These are phyloP conservation scores for Drosophila jambulina DNA, from an alignment of 1,140 invertebrate genomes.

Conservation along the genomic window DNA sequence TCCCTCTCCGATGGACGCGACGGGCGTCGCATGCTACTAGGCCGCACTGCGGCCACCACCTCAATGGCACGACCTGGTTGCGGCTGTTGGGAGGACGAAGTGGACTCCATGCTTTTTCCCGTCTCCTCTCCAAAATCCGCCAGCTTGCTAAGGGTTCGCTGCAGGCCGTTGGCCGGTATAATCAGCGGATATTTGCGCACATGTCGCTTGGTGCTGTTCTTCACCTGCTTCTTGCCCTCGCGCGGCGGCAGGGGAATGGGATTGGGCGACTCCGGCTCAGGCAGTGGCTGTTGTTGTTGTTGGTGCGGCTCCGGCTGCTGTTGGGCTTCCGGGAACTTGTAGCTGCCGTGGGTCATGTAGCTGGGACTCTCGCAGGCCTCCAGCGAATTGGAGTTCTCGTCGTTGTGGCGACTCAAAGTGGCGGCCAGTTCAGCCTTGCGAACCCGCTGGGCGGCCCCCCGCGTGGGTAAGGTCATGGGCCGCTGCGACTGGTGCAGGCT, in stretches of 20 bases:
- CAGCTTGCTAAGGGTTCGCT: conserved; percentile 88
- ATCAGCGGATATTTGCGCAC: conserved; percentile 95
- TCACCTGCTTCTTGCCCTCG: conserved; percentile 90
- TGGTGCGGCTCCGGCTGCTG: background rate
- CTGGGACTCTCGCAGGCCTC: conserved; percentile 82
- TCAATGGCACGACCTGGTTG: conserved; percentile 51
- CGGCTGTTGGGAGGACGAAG: conserved; percentile 8
- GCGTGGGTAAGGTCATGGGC: conserved; percentile 79
- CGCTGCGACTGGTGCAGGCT: conserved; percentile 65
- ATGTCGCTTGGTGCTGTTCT: conserved; percentile 89
- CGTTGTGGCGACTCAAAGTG: conserved; percentile 31
- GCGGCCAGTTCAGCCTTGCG: conserved; percentile 50
- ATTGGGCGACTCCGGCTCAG: conserved; percentile 86
- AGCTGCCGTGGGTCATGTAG: conserved; percentile 70
- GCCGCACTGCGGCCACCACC: conserved; percentile 64
- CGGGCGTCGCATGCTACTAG: conserved; percentile 40
- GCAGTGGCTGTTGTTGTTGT: conserved; percentile 46
- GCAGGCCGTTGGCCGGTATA: conserved; percentile 89
- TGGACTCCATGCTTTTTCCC: background rate
- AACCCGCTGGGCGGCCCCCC: conserved; percentile 67
- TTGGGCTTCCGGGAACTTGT: conserved; percentile 70
- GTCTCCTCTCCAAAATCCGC: conserved; percentile 75
- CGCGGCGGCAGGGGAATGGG: conserved; percentile 93
- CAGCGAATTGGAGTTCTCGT: conserved; percentile 64
- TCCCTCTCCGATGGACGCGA: conserved; percentile 47